Evolutionary conservation across 1,140 invertebrate genomes (phyloP), one percentile per base, ranked within the genome.

Genomic region (Hermatobates lingyangjiaoensis): DNA sequence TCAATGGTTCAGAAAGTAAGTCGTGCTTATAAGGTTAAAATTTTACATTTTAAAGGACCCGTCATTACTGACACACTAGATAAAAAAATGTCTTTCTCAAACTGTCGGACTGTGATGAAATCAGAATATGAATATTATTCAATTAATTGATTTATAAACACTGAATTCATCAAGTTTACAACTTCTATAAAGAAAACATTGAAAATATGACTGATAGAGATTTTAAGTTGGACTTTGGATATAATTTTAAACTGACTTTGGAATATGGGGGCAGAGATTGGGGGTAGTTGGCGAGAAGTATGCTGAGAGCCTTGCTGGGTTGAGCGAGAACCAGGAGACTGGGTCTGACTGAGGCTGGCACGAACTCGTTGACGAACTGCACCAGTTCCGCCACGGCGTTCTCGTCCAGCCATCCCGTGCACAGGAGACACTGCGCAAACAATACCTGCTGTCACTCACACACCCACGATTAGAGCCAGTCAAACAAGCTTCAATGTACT

Each of bases 211-310:
- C n/a, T n/a, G n/a, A n/a, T n/a, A n/a, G n/a, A n/a, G n/a, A n/a
- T 24, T 54, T 46, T 28, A 54, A 45, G 38, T n/a, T 45, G 40
- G 50, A 45, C 48, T 50, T n/a, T 46, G 27, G 28, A 30, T 25
- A 44, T 47, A 25, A 45, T 12, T 30, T n/a, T 18, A 50, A 21
- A 42, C 48, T 58, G 65, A 75, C 74, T 65, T 75, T 74, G 2
- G 69, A 70, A 59, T 72, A 76, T 27, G 71, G 68, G 21, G 74
- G 53, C n/a, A 74, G 53, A 56, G 70, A 72, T 51, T 73, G 71
- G 1, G 74, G 73, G 57, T 72, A 75, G 15, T 67, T 63, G 1
- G 74, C 66, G 27, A 73, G 61, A 5, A 77, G 50, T 38, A 72
- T 53, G 26, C 57, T 44, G 1, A 66, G 51, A 45, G 53, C 54